A percentile compares a stretch with the other conserved stretches of the same genome.
phyloP scores from a whole-genome alignment of 2,113 vertebrate genomes.

The Pelecanoides urinatrix region DNA sequence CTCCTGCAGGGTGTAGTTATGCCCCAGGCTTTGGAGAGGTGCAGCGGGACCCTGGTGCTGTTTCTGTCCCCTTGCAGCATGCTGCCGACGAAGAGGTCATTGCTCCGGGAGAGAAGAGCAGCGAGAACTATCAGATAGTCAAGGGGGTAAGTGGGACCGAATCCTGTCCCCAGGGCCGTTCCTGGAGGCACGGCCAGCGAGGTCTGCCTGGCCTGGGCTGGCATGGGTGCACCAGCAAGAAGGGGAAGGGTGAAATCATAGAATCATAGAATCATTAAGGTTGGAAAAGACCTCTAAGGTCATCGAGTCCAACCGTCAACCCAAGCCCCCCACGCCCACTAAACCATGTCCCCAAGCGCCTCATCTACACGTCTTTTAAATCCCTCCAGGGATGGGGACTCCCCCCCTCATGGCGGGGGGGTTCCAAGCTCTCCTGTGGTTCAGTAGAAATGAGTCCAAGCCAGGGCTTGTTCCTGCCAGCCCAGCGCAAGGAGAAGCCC shows the following conservation, averaged over 20 bases:
- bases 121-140: slow-evolving; percentile 92
- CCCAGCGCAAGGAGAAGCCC: not conserved
- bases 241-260: not conserved
- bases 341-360: too few relatives aligned
- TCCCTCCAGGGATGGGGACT: too few relatives aligned
- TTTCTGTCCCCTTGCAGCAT: slow-evolving; percentile 18
- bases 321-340: too few relatives aligned
- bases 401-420: too few relatives aligned
- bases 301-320: too few relatives aligned
- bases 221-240: rapidly evolving
- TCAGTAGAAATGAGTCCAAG: not conserved
- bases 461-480: not conserved
- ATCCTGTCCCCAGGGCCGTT: not conserved
- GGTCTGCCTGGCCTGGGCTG: not conserved
- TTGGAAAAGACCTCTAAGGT: too few relatives aligned
- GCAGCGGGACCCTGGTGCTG: not conserved
- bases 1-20: not conserved
- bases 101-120: slow-evolving; percentile 84
- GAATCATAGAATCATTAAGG: too few relatives aligned
- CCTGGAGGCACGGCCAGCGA: not conserved
- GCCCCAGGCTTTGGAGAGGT: not conserved
- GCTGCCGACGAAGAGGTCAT: slow-evolving; percentile 72
- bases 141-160: slow-evolving; percentile 81
- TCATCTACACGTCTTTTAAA: too few relatives aligned
- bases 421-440: not conserved